Percentiles rank a stretch among this genome's conserved stretches.
Evolutionary conservation across 2,888 invertebrate genomes (phyloP).

Genomic region (Corythucha ciliata): DNA sequence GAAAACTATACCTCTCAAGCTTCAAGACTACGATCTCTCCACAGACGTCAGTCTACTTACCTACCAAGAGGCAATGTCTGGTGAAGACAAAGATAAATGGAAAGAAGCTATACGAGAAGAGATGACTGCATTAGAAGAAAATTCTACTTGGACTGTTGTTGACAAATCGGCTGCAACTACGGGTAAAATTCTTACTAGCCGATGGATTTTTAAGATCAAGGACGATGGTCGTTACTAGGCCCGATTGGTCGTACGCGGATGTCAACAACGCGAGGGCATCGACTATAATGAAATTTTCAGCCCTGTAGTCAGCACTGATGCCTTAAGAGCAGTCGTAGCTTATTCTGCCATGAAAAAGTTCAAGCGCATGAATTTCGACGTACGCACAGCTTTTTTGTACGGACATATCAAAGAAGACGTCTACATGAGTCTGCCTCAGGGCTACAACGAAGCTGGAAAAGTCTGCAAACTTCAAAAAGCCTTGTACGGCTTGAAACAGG

Average conservation of each 20-base stretch:
- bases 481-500: constrained; percentile 14
- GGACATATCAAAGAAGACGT: constrained; percentile 9
- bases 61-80: constrained; percentile 18
- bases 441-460: constrained; percentile 9
- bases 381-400: constrained; percentile 14
- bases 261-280: constrained; percentile 3
- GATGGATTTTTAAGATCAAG: constrained; percentile 22
- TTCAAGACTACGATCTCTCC: constrained; percentile 16
- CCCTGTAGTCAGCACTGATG: constrained; percentile 7
- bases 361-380: constrained; percentile 5
- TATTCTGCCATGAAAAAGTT: background rate
- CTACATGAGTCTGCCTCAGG: constrained; percentile 13
- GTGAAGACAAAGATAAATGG: constrained; percentile 19
- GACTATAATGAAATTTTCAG: constrained; percentile 12
- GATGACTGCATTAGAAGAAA: constrained; percentile 16
- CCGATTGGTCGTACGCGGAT: constrained; percentile 16
- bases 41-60: constrained; percentile 13
- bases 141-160: constrained; percentile 20
- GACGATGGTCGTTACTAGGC: constrained; percentile 23
- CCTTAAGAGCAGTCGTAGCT: background rate
- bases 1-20: no score
- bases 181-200: constrained; percentile 18
- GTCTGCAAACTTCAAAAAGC: constrained; percentile 16
- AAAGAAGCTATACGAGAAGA: constrained; percentile 20
- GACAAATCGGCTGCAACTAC: constrained; percentile 16